Evolutionary conservation across 2,888 invertebrate genomes (phyloP), one percentile per base, ranked within the genome.

Genomic region (Aspidapion aeneum): DNA sequence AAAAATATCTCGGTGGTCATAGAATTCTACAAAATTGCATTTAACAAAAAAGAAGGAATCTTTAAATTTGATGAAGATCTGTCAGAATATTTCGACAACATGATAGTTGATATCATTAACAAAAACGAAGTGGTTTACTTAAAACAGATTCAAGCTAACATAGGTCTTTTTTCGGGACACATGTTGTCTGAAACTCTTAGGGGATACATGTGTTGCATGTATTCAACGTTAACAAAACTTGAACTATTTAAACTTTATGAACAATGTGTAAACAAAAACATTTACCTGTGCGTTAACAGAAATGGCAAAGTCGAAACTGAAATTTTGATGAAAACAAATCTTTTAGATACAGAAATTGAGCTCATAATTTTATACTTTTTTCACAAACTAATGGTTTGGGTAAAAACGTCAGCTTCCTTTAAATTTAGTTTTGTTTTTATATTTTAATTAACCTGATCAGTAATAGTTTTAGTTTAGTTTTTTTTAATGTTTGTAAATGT

Each of bases 1-100:
- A 18, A 61, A 2, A 72, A 70, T 19, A 62, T 68, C 5, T 61
- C 66, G 12, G 65, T 63, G 1, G 69, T 70, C 5, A 68, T 65
- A 2, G 67, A 72, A 19, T 60, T 73, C 52, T 69, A 69, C 54
- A 68, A 69, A 48, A 59, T 18, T 1, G 66, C 60, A 2, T 57
- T 66, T 21, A 58, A 19, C 20, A 50, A 21, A 49, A 48, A 57
- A 3, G 5, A 35, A 12, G 35, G 35, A 3, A 12, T 35, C 3
- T 35, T 7, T 12, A 35, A 35, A 35, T 35, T 35, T 12, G 35
- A 35, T 12, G 35, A 35, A 3, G 35, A 35, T 35, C 35, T 35
- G 35, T 35, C 35, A 3, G 35, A 7, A 3, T 35, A 35, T 12
- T 35, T 35, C 12, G 35, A 35, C 12, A 35, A 12, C 35, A 35